These are phyloP conservation scores for Lasiurus borealis DNA, from an alignment of 2,113 vertebrate species.

Conservation along the genomic window DNA sequence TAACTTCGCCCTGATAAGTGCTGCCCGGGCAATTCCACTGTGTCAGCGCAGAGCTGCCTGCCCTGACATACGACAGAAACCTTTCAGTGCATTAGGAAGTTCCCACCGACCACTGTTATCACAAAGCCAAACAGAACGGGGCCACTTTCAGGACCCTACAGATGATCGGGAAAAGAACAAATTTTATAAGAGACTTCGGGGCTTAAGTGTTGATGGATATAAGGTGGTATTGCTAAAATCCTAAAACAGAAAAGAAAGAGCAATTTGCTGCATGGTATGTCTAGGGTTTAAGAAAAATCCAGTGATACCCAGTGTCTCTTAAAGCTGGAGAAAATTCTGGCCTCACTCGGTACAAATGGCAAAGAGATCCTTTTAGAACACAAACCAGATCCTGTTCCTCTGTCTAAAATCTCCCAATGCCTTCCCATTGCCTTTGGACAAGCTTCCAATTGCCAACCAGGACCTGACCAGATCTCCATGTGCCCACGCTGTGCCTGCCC, in stretches of 20 bases:
- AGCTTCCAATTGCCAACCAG: neutral
- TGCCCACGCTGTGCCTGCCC: neutral
- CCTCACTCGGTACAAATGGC: neutral
- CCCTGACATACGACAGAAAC: conserved; percentile 28
- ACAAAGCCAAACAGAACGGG: conserved; percentile 40
- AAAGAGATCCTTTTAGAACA: neutral
- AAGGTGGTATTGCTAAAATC: conserved; percentile 2
- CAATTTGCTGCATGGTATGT: neutral
- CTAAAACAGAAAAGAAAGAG: neutral
- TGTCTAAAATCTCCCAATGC: neutral
- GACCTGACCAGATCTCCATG: neutral
- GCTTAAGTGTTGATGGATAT: conserved; percentile 22
- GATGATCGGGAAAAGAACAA: neutral
- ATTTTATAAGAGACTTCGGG: neutral
- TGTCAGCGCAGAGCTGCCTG: neutral
- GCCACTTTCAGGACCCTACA: neutral
- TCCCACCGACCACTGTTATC: conserved; percentile 38
- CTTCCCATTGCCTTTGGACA: neutral
- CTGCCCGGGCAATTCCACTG: neutral
- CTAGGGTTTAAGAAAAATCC: conserved; percentile 20
- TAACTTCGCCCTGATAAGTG: conserved; percentile 48
- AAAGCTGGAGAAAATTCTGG: conserved; percentile 20
- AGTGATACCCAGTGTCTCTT: neutral
- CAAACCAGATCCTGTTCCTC: neutral
- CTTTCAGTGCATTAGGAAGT: neutral